phyloP scores from a whole-genome alignment of 1,140 invertebrate species.

The Arion vulgaris region DNA sequence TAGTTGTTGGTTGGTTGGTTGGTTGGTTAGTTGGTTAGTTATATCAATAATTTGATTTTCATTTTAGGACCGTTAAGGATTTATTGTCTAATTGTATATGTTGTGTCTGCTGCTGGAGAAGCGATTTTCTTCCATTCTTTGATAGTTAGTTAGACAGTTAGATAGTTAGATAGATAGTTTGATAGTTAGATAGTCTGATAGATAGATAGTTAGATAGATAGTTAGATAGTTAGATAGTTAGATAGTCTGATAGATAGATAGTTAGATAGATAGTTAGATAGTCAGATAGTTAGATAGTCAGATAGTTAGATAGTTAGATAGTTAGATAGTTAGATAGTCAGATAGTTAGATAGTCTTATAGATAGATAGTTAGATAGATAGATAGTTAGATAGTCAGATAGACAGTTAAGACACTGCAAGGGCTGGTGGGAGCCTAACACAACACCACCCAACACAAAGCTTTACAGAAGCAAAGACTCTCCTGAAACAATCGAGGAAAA shows the following conservation, averaged over 20 bases:
- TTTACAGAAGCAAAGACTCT: no score
- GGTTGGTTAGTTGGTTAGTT: no score
- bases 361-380: background rate
- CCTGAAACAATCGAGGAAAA: no score
- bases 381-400: background rate
- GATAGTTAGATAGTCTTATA: background rate
- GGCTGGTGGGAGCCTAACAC: no score
- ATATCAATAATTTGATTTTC: no score
- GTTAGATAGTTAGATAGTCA: background rate
- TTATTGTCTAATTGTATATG: no score
- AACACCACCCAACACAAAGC: no score
- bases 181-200: background rate
- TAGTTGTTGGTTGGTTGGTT: no score
- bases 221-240: background rate
- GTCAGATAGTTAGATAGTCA: background rate
- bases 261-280: background rate
- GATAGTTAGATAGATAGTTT: background rate
- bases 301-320: background rate
- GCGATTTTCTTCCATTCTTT: no score
- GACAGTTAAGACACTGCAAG: background rate
- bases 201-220: constrained; percentile 4
- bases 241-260: background rate
- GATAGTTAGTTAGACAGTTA: background rate
- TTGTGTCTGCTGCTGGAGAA: no score
- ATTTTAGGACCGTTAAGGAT: no score